Evolutionary conservation across 2,113 vertebrate genomes (phyloP), one percentile per base, ranked within the genome.

Genomic region (Coptodon bakossiorum): DNA sequence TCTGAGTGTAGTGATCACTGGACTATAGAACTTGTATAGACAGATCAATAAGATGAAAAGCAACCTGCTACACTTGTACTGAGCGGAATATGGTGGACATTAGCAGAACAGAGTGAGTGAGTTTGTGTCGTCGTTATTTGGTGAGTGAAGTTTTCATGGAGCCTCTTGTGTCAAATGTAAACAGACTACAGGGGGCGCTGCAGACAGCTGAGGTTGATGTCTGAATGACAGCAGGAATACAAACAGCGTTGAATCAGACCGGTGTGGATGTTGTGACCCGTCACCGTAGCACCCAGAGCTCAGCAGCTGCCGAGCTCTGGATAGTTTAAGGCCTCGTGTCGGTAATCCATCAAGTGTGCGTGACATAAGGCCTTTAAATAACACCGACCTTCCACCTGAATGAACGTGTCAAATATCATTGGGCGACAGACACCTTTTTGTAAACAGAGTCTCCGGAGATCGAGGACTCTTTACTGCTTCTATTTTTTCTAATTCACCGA

Each of bases 321-420:
- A 81, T 4, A 29, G 87, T 59, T 82, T 53, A 68, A 84, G 85
- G 83, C 89, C 89, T 76, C 86, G 29, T 89, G 91, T 53, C 29
- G 11, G 83, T 48, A 29, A 85, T 90, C 83, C 82, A 91, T 94
- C 92, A 84, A 82, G 82, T n/a, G 88, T 83, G 12, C 3, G 6
- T 50, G 43, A 78, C 71, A 19, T 78, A 50, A 78, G 6, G 43
- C 4, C 93, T 90, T 90, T 90, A 94, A 95, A 93, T 92, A 95
- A 90, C 68, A 2, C 6, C 29, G 81, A 91, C 91, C 89, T 93
- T 61, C 85, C 88, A 78, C 40, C 86, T 57, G 81, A 88, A 45
- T 27, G 27, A 71, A 82, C 36, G 5, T 54, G 59, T 83, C 59
- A 48, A 88, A 90, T 52, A 31, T 31, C 45, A 24, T 4, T 16